These are phyloP conservation scores for Prunella himalayana DNA, from an alignment of 2,113 vertebrate species.

Conservation along the genomic window DNA sequence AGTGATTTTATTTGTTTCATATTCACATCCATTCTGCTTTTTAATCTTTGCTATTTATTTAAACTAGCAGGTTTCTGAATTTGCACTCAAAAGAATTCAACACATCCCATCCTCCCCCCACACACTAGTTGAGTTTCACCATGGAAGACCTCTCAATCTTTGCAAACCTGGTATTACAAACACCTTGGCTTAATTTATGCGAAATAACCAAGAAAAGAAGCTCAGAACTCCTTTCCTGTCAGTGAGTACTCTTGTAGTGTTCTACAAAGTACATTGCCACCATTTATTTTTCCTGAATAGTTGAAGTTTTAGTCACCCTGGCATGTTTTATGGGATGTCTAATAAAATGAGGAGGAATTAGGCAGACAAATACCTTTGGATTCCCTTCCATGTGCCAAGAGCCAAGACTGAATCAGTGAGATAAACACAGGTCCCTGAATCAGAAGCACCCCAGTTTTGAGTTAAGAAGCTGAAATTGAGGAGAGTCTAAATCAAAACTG, in stretches of 20 bases:
- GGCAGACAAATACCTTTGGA: not conserved
- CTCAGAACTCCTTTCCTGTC: not conserved
- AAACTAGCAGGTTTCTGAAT: not conserved
- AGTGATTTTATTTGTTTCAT: not conserved
- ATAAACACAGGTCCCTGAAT: not conserved
- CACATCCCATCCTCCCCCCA: not conserved
- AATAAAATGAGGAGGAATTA: not conserved
- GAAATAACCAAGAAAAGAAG: not conserved
- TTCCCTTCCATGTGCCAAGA: accelerated
- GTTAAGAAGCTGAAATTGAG: not conserved
- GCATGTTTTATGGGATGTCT: not conserved
- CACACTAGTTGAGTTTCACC: not conserved
- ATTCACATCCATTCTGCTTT: not conserved
- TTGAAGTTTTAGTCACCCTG: not conserved
- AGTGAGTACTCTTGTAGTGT: not conserved
- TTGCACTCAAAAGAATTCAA: not conserved
- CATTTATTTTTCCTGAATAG: not conserved
- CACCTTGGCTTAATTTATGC: not conserved
- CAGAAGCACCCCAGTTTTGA: not conserved
- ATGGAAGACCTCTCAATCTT: not conserved
- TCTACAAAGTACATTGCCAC: not conserved
- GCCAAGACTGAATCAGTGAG: not conserved
- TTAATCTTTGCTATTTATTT: not conserved
- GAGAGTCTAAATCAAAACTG: not conserved
- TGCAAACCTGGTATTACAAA: not conserved